These are phyloP conservation scores for Euzophera pinguis DNA, from an alignment of 2,888 invertebrate species.

Conservation along the genomic window DNA sequence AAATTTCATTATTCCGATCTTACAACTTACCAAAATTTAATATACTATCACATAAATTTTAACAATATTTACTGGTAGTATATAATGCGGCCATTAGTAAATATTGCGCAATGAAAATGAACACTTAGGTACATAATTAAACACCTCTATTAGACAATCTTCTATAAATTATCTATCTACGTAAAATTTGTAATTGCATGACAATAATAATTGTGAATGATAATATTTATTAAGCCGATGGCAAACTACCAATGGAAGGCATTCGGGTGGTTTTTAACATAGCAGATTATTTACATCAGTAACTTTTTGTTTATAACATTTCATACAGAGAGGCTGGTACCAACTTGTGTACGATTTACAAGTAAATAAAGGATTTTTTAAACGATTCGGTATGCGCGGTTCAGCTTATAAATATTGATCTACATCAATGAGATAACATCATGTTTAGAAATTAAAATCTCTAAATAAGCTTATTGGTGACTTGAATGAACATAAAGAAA, in stretches of 20 bases:
- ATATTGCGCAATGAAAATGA: slow-evolving; percentile 35
- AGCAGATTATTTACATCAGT: slow-evolving; percentile 12
- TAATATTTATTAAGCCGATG: background rate
- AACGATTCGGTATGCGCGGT: too few relatives aligned
- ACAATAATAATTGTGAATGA: slow-evolving; percentile 19
- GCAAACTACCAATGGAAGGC: background rate
- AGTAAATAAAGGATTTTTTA: too few relatives aligned
- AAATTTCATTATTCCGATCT: background rate
- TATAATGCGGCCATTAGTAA: slow-evolving; percentile 25
- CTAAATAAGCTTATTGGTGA: too few relatives aligned
- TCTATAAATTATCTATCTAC: slow-evolving; percentile 44
- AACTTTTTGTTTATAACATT: background rate
- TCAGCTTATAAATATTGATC: too few relatives aligned
- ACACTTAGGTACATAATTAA: slow-evolving; percentile 40
- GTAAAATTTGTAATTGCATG: slow-evolving; percentile 33
- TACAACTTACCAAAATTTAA: background rate
- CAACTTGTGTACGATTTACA: too few relatives aligned
- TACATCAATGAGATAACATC: too few relatives aligned
- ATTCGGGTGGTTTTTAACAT: background rate
- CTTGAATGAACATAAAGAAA: too few relatives aligned
- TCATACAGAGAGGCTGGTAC: too few relatives aligned
- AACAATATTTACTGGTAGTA: slow-evolving; percentile 20
- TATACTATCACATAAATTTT: slow-evolving; percentile 20
- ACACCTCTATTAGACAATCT: slow-evolving; percentile 48
- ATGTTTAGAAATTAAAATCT: too few relatives aligned